phyloP scores from a whole-genome alignment of 2,888 invertebrate species.

The Conistra vaccinii region DNA sequence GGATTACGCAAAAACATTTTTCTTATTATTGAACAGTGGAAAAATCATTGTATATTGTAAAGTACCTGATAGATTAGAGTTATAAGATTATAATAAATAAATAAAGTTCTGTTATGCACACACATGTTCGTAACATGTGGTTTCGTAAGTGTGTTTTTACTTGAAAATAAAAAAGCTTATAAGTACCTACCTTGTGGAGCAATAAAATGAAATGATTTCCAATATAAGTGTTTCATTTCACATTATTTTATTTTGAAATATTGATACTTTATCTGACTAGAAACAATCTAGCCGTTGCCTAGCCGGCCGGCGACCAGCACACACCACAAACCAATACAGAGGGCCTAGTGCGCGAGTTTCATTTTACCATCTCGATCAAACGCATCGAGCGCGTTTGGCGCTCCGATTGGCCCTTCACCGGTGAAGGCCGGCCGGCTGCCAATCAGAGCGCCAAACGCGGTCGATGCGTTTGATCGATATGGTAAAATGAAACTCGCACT shows the following conservation, averaged over 20 bases:
- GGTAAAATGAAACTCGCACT: too few relatives aligned
- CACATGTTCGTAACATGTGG: constrained; percentile 80
- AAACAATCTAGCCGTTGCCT: too few relatives aligned
- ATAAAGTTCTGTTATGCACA: constrained; percentile 82
- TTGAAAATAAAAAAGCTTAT: constrained; percentile 81
- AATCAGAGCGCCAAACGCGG: too few relatives aligned
- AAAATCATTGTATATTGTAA: constrained; percentile 79
- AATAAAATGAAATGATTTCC: constrained; percentile 86
- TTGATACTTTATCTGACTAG: too few relatives aligned
- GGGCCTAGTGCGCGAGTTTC: too few relatives aligned
- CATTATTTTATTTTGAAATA: constrained; percentile 25
- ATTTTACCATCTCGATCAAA: too few relatives aligned
- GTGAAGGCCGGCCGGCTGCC: too few relatives aligned
- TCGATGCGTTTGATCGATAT: too few relatives aligned
- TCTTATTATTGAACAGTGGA: constrained; percentile 64
- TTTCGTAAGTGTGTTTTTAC: constrained; percentile 80
- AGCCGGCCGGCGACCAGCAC: too few relatives aligned
- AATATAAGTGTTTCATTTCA: constrained; percentile 76
- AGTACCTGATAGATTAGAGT: constrained; percentile 85
- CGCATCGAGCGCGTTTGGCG: too few relatives aligned
- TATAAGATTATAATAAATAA: constrained; percentile 71
- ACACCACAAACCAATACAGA: neutral
- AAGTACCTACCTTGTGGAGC: constrained; percentile 85
- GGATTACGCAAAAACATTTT: constrained; percentile 68
- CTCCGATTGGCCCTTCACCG: too few relatives aligned